phyloP scores from a whole-genome alignment of 2,797 vertebrate species.

The Borostomias antarcticus region DNA sequence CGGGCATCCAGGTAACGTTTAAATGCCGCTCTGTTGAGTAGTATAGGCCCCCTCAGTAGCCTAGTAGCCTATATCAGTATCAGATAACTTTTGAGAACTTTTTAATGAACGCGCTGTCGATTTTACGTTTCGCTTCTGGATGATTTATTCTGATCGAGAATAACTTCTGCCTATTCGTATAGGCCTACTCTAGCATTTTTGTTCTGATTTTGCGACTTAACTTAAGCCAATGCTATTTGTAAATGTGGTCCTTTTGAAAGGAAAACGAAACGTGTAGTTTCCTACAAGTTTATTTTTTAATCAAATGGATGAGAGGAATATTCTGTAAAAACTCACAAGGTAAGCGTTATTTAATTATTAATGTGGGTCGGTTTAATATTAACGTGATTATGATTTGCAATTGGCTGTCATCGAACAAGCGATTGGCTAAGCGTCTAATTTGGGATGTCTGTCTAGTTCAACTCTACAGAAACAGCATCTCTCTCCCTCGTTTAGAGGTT shows the following conservation, averaged over 20 bases:
- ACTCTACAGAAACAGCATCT: background rate
- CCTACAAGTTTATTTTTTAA: slow-evolving; percentile 9
- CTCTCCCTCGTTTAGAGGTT: slow-evolving; percentile 11
- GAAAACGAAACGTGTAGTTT: background rate
- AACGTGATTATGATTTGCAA: background rate
- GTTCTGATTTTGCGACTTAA: background rate
- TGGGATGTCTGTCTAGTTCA: background rate
- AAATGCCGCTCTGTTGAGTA: slow-evolving; percentile 31
- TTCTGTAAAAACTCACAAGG: slow-evolving; percentile 17
- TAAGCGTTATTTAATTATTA: slow-evolving; percentile 32
- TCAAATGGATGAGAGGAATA: slow-evolving; percentile 23
- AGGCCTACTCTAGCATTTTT: background rate
- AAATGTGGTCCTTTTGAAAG: background rate
- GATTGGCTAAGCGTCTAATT: background rate
- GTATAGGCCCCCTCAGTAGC: too few relatives aligned
- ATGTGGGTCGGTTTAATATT: background rate
- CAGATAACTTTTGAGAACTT: background rate
- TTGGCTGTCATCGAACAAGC: background rate
- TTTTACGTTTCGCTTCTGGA: background rate
- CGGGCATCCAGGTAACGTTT: slow-evolving; percentile 82
- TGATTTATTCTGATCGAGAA: background rate
- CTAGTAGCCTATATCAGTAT: too few relatives aligned
- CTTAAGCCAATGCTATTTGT: background rate
- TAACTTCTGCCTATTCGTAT: background rate
- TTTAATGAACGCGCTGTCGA: background rate